phyloP scores from a whole-genome alignment of 64 coral and sea anemone genomes.

The Astreopora myriophthalma region DNA sequence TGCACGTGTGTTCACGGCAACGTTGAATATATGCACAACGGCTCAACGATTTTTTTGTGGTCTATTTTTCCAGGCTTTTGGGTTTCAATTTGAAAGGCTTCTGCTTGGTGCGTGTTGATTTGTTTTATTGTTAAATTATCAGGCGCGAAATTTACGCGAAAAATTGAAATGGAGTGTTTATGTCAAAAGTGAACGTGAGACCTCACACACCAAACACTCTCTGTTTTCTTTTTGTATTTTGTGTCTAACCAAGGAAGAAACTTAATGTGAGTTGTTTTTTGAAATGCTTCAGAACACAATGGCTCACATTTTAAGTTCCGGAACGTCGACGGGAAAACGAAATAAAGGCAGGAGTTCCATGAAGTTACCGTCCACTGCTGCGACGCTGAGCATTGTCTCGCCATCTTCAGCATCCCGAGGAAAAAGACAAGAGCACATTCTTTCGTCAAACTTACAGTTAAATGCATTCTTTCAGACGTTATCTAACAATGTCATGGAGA shows the following conservation, averaged over 20 bases:
- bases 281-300: background rate
- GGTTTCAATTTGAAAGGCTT: background rate
- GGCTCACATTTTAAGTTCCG: background rate
- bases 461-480: constrained; percentile 2
- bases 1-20: constrained; percentile 1
- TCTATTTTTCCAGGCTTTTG: background rate
- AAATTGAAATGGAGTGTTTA: background rate
- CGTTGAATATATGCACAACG: background rate
- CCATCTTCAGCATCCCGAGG: background rate
- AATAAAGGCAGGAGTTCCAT: background rate
- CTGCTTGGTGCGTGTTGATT: background rate
- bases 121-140: background rate
- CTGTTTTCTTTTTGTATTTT: background rate
- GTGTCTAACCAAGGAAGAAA: background rate
- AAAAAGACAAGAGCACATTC: background rate
- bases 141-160: background rate
- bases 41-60: background rate
- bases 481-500: background rate
- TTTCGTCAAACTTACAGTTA: background rate
- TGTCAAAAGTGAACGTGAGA: background rate
- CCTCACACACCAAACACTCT: background rate
- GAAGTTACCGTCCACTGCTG: background rate
- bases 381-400: background rate
- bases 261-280: background rate
- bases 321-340: background rate